Percentiles rank a stretch among this genome's conserved stretches.
phyloP scores from a whole-genome alignment of 2,113 vertebrate species.

The Phocoena phocoena region DNA sequence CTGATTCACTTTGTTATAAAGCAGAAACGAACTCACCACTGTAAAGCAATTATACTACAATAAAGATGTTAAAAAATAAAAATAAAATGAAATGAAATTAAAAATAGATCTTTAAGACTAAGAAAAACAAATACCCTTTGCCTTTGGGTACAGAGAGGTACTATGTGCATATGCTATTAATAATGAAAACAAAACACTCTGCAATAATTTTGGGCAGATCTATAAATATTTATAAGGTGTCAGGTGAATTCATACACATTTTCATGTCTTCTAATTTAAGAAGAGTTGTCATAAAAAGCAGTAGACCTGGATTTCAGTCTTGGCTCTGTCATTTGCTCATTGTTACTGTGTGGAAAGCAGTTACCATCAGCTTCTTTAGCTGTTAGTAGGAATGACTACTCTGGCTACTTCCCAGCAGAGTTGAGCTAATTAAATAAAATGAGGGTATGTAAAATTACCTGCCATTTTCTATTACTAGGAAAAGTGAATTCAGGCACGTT shows the following conservation, averaged over 20 bases:
- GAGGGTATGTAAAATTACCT: not conserved
- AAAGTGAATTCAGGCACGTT: not conserved
- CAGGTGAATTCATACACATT: not conserved
- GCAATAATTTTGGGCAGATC: not conserved
- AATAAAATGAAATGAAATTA: no score
- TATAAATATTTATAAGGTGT: not conserved
- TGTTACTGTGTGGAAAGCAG: not conserved
- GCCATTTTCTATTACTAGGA: not conserved
- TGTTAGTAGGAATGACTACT: not conserved
- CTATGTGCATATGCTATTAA: not conserved
- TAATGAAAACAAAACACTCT: constrained; percentile 15
- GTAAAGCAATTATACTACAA: no score
- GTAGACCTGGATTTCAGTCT: not conserved
- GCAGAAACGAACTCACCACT: no score
- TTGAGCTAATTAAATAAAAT: not conserved
- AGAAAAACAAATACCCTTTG: no score
- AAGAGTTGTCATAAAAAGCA: not conserved
- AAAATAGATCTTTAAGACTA: no score
- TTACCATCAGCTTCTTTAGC: not conserved
- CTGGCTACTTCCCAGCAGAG: not conserved
- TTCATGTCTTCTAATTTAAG: not conserved
- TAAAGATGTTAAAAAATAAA: no score
- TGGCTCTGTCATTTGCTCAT: not conserved
- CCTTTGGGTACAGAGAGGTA: not conserved
- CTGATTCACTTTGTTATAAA: no score